Base-by-base conservation (phyloP, 1,140 invertebrate species). In the Papilio dardanus region DNA sequence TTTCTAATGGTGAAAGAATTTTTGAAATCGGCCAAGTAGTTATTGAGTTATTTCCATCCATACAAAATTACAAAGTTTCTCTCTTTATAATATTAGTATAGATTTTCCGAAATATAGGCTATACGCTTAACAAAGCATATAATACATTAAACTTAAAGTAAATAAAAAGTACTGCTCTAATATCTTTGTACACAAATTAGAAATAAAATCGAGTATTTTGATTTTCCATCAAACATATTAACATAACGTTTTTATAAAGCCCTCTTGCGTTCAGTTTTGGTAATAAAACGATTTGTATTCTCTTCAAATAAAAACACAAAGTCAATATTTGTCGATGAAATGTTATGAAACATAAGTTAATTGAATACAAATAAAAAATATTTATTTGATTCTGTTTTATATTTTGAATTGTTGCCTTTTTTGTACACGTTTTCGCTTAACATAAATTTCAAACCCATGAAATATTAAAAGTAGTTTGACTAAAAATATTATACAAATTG, bases 291-390 rank as follows among this genome's bases (percentile, higher is more conserved):
- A 28, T 62, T 28, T 24, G 24, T 62, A 28, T 62, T 14, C 24
- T 28, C 54, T 30, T 30, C 24, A 62, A 62, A 62, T 28, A 62
- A 10, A 62, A 62, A 62, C 54, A 62, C 21, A 62, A 14, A 62
- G 54, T 62, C 54, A 62, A 62, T 62, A 62, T 62, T 62, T 62
- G 21, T 58, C 50, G 24, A 62, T 28, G 10, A 62, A 62, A 58
- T 12, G n/a, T 50, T 46, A n/a, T 19, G 54, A 8, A 19, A 21
- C 54, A 62, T 62, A 28, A 62, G 12, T 62, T 62, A 62, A 62
- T 62, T 62, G 21, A 16, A 62, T 28, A 62, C 30, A 5, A 24
- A 30, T 62, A n/a, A n/a, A n/a, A n/a, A n/a, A n/a, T n/a, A n/a
- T n/a, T n/a, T n/a, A n/a, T n/a, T n/a, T n/a, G n/a, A n/a, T n/a